Evolutionary conservation across 2,113 vertebrate species (phyloP), one percentile per base, ranked within the genome.

Genomic region (Rhabdornis inornatus): DNA sequence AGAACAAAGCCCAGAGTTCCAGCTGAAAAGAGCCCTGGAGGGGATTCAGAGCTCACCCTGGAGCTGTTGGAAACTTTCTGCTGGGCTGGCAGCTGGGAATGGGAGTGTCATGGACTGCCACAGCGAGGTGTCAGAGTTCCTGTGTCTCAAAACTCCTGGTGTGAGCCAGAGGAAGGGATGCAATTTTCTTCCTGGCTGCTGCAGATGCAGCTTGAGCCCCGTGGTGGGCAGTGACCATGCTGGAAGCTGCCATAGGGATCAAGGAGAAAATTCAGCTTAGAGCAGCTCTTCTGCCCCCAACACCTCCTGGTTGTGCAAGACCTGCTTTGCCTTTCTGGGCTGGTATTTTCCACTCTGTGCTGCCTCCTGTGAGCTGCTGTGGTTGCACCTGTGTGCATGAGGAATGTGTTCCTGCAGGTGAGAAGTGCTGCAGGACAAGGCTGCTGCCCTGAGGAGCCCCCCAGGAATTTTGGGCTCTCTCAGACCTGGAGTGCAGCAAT

Each of bases 341-440:
- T 61, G 52, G 3, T 25, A 1, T 57, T 90, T 79, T n/a, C 40
- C 4, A 0, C 56, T 42, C 39, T 55, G 24, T 61, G 19, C 61
- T 52, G 53, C 37, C 17, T 25, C 12, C 57, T n/a, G 16, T 28
- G 40, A 6, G 0, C 57, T 52, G 13, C 50, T 60, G 28, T 8
- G 21, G 15, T 31, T 53, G 20, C 11, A 5, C 2, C 7, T 45
- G 1, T n/a, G 42, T 5, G 10, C 5, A 1, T 6, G n/a, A 15
- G 4, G 52, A 9, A 2, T 0, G 3, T 9, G 40, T 50, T n/a
- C 22, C 23, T 30, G 60, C 19, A 10, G 3, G 23, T 1, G 0
- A 4, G 16, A 31, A 24, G 16, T 1, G 30, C 89, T 55, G 8
- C 45, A 68, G 39, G 65, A 53, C 23, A 59, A 21, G 45, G 70